These are phyloP conservation scores for Tokudaia muenninki DNA, from an alignment of 2,797 vertebrate genomes.

Conservation along the genomic window DNA sequence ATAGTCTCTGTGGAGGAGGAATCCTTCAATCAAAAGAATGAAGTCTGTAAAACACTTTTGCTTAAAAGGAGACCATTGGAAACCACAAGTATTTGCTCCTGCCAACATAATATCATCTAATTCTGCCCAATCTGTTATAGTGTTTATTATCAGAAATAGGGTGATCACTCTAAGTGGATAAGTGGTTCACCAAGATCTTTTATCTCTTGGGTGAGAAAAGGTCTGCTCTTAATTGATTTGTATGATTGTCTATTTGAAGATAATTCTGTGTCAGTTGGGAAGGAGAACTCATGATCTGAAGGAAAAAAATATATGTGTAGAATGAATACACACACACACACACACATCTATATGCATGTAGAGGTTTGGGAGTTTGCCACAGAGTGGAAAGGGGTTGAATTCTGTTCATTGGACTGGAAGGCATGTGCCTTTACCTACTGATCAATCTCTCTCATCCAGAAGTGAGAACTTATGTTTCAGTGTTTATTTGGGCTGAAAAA, in stretches of 20 bases:
- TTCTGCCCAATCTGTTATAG: neutral
- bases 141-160: neutral
- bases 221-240: neutral
- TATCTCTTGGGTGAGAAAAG: neutral
- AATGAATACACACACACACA: too few species aligned
- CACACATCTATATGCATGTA: too few species aligned
- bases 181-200: neutral
- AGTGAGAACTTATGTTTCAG: neutral
- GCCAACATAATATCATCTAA: neutral
- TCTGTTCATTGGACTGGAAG: neutral
- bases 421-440: neutral
- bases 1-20: neutral
- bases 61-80: neutral
- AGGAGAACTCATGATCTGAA: neutral
- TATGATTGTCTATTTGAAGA: neutral
- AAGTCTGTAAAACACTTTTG: neutral
- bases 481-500: neutral
- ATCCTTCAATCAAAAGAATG: neutral
- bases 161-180: neutral
- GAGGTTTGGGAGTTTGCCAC: neutral
- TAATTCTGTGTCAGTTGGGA: neutral
- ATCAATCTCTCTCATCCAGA: neutral
- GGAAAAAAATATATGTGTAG: neutral
- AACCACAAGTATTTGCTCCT: neutral
- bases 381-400: neutral